These are phyloP conservation scores for Patiria pectinifera DNA, from an alignment of 53 echinoderm and acorn worm genomes.

Conservation along the genomic window DNA sequence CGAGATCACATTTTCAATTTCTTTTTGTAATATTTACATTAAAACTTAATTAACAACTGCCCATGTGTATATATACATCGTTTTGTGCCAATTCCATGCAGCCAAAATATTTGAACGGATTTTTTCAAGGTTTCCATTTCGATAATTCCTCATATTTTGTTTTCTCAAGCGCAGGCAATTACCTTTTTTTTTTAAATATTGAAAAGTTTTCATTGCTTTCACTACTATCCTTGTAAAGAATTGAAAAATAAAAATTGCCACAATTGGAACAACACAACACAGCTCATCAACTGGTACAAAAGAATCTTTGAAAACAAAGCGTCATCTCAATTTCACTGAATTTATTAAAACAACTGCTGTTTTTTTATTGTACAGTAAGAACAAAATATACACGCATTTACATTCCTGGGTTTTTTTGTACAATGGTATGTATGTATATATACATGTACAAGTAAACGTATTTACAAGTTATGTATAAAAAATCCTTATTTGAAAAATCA, in stretches of 20 bases:
- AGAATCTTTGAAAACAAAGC: neutral
- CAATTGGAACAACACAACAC: neutral
- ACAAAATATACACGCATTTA: slow-evolving; percentile 21
- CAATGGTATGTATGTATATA: slow-evolving; percentile 47
- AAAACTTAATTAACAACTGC: no score
- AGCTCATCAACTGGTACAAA: neutral
- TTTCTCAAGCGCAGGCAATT: no score
- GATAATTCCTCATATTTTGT: no score
- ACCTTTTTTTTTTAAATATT: no score
- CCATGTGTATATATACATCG: no score
- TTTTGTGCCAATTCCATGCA: no score
- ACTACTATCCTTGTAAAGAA: no score
- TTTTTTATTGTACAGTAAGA: slow-evolving; percentile 38
- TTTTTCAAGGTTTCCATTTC: no score
- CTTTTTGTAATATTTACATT: no score
- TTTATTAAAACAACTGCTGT: slow-evolving; percentile 13
- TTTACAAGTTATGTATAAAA: slow-evolving; percentile 52
- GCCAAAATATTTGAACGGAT: no score
- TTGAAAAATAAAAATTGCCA: neutral
- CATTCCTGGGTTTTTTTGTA: slow-evolving; percentile 51
- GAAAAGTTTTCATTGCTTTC: no score
- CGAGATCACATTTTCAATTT: no score
- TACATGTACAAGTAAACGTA: neutral
- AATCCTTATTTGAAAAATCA: slow-evolving; percentile 34
- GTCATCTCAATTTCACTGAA: neutral